Evolutionary conservation across 2,888 invertebrate species (phyloP), one percentile per base, ranked within the genome.

Genomic region (Trisateles emortualis): DNA sequence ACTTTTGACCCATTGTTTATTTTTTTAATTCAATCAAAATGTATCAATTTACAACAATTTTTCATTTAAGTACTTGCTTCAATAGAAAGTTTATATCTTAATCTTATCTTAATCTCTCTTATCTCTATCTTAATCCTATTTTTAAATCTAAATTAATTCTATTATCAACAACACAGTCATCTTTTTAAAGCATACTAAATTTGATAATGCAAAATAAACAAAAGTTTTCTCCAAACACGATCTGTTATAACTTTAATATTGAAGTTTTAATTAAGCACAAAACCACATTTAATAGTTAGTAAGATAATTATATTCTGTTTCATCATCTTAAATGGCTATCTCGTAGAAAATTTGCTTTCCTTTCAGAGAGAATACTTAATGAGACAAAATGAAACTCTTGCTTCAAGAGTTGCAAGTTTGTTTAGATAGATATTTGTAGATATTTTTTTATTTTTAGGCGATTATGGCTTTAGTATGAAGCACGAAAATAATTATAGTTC

Each of bases 291-390:
- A 43, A 43, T 56, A 55, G 52, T 59, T 50, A 44, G n/a, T n/a
- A 51, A 50, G 45, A 60, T 68, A 44, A 56, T 61, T 52, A 50
- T 41, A 50, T 70, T 65, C 53, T 44, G 39, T 52, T 57, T 39
- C 53, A 52, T 51, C 52, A 61, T 41, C 51, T 46, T 16, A 59
- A 59, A 56, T 40, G 16, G 11, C 19, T 46, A 53, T 52, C 41
- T 36, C 32, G 11, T 36, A 24, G 30, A 17, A 55, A 59, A 46
- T 51, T 42, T 22, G 14, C 38, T 36, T 54, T 39, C 14, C 6
- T 30, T 30, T 62, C 22, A 43, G 42, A 63, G 45, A 45, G 49
- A 63, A 63, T 58, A 40, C 33, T 24, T 57, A 56, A 52, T 47
- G 22, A 35, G 30, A 22, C 17, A 30, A 39, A n/a, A 42, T 42